Conservation (phyloP, 2,797 vertebrate species). For the Anas acuta region DNA sequence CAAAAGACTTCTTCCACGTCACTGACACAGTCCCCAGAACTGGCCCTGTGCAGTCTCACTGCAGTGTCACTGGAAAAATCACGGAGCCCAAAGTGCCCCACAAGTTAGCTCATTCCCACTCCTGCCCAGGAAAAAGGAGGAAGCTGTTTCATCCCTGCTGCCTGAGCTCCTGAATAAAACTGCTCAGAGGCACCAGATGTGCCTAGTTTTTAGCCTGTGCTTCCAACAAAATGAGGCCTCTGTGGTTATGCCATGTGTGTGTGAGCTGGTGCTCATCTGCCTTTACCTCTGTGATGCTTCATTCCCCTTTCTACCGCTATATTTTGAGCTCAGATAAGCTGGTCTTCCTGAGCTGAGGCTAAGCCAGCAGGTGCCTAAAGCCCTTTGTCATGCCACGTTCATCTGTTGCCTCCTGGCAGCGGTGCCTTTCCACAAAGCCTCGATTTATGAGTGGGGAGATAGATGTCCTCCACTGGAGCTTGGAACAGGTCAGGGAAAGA, state of each 20-base stretch:
- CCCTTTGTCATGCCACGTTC: not conserved
- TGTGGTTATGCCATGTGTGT: not conserved
- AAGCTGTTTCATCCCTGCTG: rapidly evolving
- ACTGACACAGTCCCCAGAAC: not conserved
- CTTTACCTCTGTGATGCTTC: not conserved
- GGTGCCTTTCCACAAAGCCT: not conserved
- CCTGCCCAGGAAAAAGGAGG: not conserved
- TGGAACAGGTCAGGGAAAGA: too few relatives aligned
- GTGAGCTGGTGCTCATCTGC: not conserved
- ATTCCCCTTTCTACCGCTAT: not conserved
- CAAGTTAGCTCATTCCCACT: rapidly evolving
- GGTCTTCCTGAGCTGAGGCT: rapidly evolving
- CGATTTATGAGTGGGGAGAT: too few relatives aligned
- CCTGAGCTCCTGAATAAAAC: rapidly evolving
- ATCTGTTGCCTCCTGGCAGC: not conserved
- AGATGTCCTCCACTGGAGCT: too few relatives aligned
- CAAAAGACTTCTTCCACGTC: not conserved
- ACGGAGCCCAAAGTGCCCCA: not conserved
- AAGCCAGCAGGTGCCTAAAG: not conserved
- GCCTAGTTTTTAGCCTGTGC: not conserved
- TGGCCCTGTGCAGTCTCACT: not conserved
- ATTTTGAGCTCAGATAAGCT: not conserved
- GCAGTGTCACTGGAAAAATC: not conserved
- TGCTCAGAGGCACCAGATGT: rapidly evolving
- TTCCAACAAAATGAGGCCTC: not conserved